A percentile compares a stretch with the other conserved stretches of the same genome.
These are phyloP conservation scores for Misgurnus anguillicaudatus DNA, from an alignment of 2,113 vertebrate genomes.

Conservation along the genomic window DNA sequence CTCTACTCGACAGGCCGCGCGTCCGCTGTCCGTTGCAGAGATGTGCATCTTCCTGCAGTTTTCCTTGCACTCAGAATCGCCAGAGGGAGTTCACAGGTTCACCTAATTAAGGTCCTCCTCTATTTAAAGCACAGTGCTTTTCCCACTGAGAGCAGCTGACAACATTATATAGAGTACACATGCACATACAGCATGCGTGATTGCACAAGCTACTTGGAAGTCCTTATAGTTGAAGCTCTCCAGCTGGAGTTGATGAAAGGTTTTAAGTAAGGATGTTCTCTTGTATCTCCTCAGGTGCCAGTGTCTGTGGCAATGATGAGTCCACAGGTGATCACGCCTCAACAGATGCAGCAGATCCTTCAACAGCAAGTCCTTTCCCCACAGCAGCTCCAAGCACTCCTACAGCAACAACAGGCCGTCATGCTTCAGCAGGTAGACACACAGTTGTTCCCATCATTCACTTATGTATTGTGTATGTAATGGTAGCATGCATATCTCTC, in stretches of 20 bases:
- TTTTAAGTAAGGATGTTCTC: constrained; percentile 3
- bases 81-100: constrained; percentile 71
- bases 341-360: constrained; percentile 99
- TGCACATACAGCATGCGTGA: constrained; percentile 10
- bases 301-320: constrained; percentile 99
- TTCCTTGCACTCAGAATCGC: constrained; percentile 2
- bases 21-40: neutral
- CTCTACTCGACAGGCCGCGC: constrained; percentile 18
- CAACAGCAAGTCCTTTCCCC: constrained; percentile 98
- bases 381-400: constrained; percentile 97
- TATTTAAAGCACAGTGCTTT: constrained; percentile 71
- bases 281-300: constrained; percentile 81
- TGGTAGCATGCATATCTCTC: constrained; percentile 36
- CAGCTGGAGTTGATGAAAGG: neutral
- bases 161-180: constrained; percentile 63
- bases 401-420: constrained; percentile 97
- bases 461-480: neutral
- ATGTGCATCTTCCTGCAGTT: constrained; percentile 19
- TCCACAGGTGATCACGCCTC: constrained; percentile 98
- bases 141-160: constrained; percentile 58
- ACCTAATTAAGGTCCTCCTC: constrained; percentile 76
- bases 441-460: neutral
- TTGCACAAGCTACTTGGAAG: neutral
- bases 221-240: constrained; percentile 1
- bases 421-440: constrained; percentile 96